Base-by-base conservation (phyloP, 2,113 vertebrate genomes). In the Pseudolaguvia tuberculata region DNA sequence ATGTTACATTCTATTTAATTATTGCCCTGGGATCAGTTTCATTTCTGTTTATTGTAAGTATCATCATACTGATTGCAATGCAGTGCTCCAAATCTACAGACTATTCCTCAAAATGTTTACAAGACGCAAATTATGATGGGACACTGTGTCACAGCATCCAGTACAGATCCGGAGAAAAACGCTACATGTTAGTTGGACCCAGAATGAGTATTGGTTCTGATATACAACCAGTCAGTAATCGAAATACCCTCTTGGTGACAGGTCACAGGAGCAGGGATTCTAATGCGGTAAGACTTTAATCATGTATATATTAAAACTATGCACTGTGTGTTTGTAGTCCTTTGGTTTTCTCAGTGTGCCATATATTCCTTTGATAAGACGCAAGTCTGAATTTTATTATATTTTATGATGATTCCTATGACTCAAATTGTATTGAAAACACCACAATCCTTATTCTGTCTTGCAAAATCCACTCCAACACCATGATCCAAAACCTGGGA, bases 131-230 rank as follows among this genome's bases (percentile, higher is more conserved):
- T 55, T 79, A 79, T 23, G 77, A 79, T 8, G 77, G 77, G 50
- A 77, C 77, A 47, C 48, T 79, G 47, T 76, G 81, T 62, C 74
- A 82, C 75, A 82, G 81, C 70, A 80, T 83, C 39, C 81, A 80
- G 69, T 83, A 86, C 75, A 80, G 84, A 79, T 84, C 84, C 53
- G 84, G 79, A 79, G 83, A 87, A 73, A 84, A 83, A 73, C 72
- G 73, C 0, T 84, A 85, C 78, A 85, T 86, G 84, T 76, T 86
- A 72, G 83, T 86, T 78, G 76, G 82, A 70, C 83, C 85, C 53
- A 83, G 83, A 70, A 85, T 81, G 82, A 85, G 82, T 61, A 75
- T 82, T 21, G 85, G 84, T 48, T 84, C 85, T 55, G 80, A 80
- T 67, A 76, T 80, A 31, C 78, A 55, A 15, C 61, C 77, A 5